Evolutionary conservation across 2,888 invertebrate species (phyloP).

Genomic region (Nemotelus pantherinus): DNA sequence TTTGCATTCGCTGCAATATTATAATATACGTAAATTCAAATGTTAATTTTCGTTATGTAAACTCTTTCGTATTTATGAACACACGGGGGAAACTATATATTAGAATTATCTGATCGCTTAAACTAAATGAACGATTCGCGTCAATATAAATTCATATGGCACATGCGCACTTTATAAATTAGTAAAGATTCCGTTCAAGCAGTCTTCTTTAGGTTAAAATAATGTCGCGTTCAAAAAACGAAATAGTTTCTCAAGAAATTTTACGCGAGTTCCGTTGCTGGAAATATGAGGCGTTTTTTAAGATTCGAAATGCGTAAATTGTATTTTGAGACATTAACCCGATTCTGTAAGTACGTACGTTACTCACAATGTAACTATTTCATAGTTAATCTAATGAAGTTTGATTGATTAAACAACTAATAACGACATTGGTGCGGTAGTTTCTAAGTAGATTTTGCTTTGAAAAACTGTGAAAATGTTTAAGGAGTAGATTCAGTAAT

Average conservation of each 20-base stretch:
- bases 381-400: too few relatives aligned
- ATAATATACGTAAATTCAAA: not conserved
- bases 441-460: not conserved
- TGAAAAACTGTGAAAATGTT: not conserved
- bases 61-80: constrained; percentile 31
- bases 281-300: too few relatives aligned
- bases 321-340: too few relatives aligned
- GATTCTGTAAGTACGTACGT: too few relatives aligned
- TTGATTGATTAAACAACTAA: too few relatives aligned
- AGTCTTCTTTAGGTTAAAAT: not conserved
- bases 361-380: too few relatives aligned
- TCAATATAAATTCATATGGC: not conserved
- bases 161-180: constrained; percentile 17
- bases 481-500: not conserved
- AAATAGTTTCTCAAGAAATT: too few relatives aligned
- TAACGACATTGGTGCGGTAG: too few relatives aligned
- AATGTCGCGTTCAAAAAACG: too few relatives aligned
- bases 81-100: constrained; percentile 37
- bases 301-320: too few relatives aligned
- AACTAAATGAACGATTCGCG: constrained; percentile 3
- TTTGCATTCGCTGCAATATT: not conserved
- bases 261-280: too few relatives aligned
- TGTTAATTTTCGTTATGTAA: not conserved
- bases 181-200: constrained; percentile 7
- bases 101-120: constrained; percentile 6